Evolutionary conservation across 2,888 invertebrate genomes (phyloP).

Genomic region (Tetragonula carbonaria): DNA sequence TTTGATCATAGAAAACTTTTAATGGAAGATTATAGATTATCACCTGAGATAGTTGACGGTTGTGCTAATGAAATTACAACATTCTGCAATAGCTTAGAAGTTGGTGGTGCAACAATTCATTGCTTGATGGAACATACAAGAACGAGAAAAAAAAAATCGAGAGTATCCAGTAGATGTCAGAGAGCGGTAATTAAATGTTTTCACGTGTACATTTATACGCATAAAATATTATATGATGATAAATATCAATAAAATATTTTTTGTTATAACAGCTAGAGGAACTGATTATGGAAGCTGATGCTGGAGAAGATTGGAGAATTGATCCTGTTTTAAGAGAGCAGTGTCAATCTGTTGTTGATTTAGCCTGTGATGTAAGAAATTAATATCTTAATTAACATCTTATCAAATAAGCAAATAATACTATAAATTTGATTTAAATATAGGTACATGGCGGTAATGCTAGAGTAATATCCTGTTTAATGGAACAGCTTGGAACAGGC

Average conservation of each 20-base stretch:
- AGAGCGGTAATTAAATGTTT: constrained; percentile 86
- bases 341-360: constrained; percentile 93
- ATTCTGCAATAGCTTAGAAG: constrained; percentile 90
- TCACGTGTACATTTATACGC: not conserved
- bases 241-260: not conserved
- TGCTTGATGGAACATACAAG: constrained; percentile 96
- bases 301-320: constrained; percentile 97
- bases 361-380: constrained; percentile 87
- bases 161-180: constrained; percentile 90
- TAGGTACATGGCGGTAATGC: constrained; percentile 90
- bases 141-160: constrained; percentile 87
- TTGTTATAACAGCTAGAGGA: constrained; percentile 87
- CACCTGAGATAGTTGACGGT: constrained; percentile 95
- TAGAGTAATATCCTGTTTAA: constrained; percentile 95
- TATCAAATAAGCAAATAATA: constrained; percentile 6
- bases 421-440: constrained; percentile 21
- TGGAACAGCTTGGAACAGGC: constrained; percentile 94
- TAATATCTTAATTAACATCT: constrained; percentile 46
- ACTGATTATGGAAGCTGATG: constrained; percentile 94
- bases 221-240: not conserved
- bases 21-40: constrained; percentile 96
- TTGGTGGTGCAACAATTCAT: constrained; percentile 96
- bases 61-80: constrained; percentile 94
- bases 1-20: constrained; percentile 95
- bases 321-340: constrained; percentile 95